These are phyloP conservation scores for Myodes glareolus DNA, from an alignment of 2,113 vertebrate species.

Conservation along the genomic window DNA sequence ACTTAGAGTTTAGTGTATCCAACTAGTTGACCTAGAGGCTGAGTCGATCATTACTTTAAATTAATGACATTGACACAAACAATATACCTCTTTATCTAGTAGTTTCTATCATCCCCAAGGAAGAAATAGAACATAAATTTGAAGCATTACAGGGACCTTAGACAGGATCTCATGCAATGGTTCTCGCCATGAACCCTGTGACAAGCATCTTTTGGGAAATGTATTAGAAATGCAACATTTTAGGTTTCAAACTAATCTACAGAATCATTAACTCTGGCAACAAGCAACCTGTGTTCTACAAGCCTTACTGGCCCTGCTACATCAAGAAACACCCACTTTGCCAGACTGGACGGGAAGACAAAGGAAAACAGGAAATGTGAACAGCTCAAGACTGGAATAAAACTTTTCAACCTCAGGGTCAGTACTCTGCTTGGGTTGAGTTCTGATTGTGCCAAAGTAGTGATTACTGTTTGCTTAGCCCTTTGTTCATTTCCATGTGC, in stretches of 20 bases:
- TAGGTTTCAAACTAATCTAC: rapidly evolving
- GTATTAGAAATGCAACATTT: background rate
- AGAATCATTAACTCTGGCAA: background rate
- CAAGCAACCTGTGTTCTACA: background rate
- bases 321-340: background rate
- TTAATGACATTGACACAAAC: background rate
- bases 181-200: background rate
- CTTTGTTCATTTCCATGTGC: background rate
- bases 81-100: conserved; percentile 15
- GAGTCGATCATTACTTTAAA: background rate
- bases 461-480: background rate
- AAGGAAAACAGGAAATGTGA: background rate
- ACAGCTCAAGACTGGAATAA: background rate
- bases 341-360: background rate
- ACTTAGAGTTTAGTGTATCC: background rate
- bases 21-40: background rate
- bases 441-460: background rate
- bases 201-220: background rate
- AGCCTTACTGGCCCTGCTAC: background rate
- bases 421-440: background rate
- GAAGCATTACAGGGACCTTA: background rate
- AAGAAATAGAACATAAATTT: background rate
- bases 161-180: background rate
- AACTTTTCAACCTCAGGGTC: background rate
- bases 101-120: background rate